Percentiles rank a stretch among this genome's conserved stretches.
phyloP scores from a whole-genome alignment of 2,797 vertebrate species.

The Cryptoblepharus egeriae region DNA sequence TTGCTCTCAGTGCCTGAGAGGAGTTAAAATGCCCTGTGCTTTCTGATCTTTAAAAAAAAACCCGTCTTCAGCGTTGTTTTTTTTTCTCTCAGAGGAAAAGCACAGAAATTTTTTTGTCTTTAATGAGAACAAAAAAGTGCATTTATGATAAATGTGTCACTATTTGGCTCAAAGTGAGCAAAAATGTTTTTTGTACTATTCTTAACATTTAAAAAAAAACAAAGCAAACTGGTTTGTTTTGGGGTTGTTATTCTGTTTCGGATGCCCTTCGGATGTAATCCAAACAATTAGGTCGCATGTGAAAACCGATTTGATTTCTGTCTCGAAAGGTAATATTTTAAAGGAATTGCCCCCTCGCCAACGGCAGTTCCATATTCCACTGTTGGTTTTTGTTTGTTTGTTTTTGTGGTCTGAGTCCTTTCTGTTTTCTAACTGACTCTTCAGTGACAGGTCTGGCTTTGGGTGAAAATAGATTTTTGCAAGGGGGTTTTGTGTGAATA shows the following conservation, averaged over 20 bases:
- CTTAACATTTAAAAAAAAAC: constrained; percentile 64
- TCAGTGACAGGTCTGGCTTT: constrained; percentile 49
- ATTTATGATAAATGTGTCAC: constrained; percentile 86
- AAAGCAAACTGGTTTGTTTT: constrained; percentile 47
- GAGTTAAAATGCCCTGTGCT: constrained; percentile 64
- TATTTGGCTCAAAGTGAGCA: constrained; percentile 87
- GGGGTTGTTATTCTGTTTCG: constrained; percentile 34
- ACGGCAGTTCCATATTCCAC: constrained; percentile 62
- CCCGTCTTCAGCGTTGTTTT: constrained; percentile 41
- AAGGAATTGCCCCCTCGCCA: constrained; percentile 50
- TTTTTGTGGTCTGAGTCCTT: constrained; percentile 53
- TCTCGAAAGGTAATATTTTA: constrained; percentile 58
- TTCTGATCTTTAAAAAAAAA: constrained; percentile 43
- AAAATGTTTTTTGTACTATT: constrained; percentile 79
- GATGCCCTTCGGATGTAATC: constrained; percentile 68
- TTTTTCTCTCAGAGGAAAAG: constrained; percentile 57
- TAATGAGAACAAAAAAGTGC: constrained; percentile 77
- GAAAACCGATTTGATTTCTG: constrained; percentile 48
- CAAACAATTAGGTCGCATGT: constrained; percentile 47
- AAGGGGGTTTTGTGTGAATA: constrained; percentile 18
- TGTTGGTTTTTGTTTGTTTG: not conserved
- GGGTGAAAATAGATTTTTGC: constrained; percentile 17
- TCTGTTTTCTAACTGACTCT: constrained; percentile 52
- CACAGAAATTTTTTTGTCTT: constrained; percentile 68
- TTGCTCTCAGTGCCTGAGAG: constrained; percentile 72